A percentile compares a stretch with the other conserved stretches of the same genome.
Conservation (phyloP, 2,888 invertebrate species). For the Charanyca ferruginea region DNA sequence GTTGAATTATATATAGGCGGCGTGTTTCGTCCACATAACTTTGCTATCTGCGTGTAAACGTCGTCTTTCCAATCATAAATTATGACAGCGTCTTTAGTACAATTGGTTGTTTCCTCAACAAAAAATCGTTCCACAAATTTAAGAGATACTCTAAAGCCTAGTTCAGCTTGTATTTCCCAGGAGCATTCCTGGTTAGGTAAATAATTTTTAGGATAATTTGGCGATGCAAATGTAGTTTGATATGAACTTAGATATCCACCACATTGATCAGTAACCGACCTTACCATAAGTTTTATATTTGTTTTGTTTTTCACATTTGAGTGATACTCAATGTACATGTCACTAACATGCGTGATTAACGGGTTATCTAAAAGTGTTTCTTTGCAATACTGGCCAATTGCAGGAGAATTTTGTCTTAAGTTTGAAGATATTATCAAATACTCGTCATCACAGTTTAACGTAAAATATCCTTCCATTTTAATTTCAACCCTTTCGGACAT, state of each 20-base stretch:
- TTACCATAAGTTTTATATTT: slow-evolving; percentile 74
- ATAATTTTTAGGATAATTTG: slow-evolving; percentile 93
- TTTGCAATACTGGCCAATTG: slow-evolving; percentile 92
- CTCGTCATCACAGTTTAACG: slow-evolving; percentile 76
- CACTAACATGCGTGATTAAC: slow-evolving; percentile 86
- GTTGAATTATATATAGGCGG: slow-evolving; percentile 92
- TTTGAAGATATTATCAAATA: slow-evolving; percentile 88
- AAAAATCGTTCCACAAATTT: slow-evolving; percentile 94
- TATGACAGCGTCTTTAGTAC: slow-evolving; percentile 94
- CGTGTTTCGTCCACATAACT: slow-evolving; percentile 93
- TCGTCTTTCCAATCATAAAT: slow-evolving; percentile 91
- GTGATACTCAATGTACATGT: slow-evolving; percentile 93
- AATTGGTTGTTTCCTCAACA: slow-evolving; percentile 93
- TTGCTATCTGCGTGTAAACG: slow-evolving; percentile 89
- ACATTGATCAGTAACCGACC: slow-evolving; percentile 91
- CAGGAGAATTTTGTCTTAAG: slow-evolving; percentile 83
- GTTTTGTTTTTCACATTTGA: slow-evolving; percentile 81
- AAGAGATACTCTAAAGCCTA: slow-evolving; percentile 93
- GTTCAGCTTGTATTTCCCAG: slow-evolving; percentile 93
- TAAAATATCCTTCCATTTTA: slow-evolving; percentile 76
- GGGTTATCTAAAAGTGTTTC: slow-evolving; percentile 83
- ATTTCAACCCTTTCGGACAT: slow-evolving; percentile 81
- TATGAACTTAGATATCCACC: slow-evolving; percentile 92
- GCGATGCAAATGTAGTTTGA: slow-evolving; percentile 87
- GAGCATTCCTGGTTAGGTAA: slow-evolving; percentile 94